Percentiles rank a stretch among this genome's conserved stretches.
phyloP scores from a whole-genome alignment of 2,797 vertebrate genomes.

The Monodelphis domestica region DNA sequence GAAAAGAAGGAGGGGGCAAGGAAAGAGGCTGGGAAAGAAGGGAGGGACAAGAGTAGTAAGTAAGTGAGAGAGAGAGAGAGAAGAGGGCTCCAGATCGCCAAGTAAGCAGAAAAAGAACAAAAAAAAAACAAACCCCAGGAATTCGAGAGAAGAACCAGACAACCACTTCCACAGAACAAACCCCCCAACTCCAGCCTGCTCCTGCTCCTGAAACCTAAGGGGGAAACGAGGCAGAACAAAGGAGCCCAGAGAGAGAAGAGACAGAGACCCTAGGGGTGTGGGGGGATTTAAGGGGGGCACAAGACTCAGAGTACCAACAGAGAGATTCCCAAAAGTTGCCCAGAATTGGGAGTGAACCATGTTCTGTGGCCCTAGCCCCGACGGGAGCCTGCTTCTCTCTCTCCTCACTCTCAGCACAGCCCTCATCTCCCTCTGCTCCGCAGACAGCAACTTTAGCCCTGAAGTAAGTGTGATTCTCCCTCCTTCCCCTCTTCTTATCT shows the following conservation, averaged over 20 bases:
- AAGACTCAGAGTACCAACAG: conserved; percentile 13
- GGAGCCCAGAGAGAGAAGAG: conserved; percentile 61
- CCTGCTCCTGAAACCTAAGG: conserved; percentile 54
- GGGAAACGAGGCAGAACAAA: conserved; percentile 66
- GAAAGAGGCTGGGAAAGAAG: conserved; percentile 75
- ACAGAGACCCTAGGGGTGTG: conserved; percentile 66
- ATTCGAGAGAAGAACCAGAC: conserved; percentile 29
- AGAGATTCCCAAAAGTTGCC: not conserved
- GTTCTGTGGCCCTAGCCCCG: conserved; percentile 60
- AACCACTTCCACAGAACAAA: conserved; percentile 57
- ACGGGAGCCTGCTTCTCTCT: conserved; percentile 69
- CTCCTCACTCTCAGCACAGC: conserved; percentile 70
- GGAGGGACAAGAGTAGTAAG: conserved; percentile 73
- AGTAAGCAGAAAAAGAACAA: conserved; percentile 77
- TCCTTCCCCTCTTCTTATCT: conserved; percentile 43
- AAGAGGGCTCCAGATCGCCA: conserved; percentile 72
- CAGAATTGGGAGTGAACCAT: conserved; percentile 64
- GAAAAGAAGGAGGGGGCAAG: conserved; percentile 78
- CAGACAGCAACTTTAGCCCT: conserved; percentile 77
- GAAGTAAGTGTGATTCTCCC: conserved; percentile 75
- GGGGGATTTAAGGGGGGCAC: conserved; percentile 66
- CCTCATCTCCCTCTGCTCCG: conserved; percentile 71
- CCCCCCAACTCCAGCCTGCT: conserved; percentile 36
- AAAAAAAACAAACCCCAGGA: conserved; percentile 33
- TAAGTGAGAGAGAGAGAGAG: conserved; percentile 42